phyloP scores from a whole-genome alignment of 1,140 invertebrate species.

The Zaprionus vittiger region DNA sequence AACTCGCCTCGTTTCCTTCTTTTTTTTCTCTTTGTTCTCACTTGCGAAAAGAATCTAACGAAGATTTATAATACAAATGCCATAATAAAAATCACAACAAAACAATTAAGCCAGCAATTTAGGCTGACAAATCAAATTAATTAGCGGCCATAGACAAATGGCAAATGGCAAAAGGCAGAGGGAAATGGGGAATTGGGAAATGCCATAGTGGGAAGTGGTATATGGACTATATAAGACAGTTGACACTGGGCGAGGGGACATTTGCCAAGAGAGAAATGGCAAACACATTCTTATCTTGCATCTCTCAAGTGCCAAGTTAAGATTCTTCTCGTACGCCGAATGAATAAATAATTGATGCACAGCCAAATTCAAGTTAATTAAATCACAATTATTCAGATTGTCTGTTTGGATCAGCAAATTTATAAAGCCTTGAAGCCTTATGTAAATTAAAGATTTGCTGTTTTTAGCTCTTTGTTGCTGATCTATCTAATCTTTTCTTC shows the following conservation, averaged over 20 bases:
- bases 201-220: not conserved
- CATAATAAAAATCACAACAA: constrained; percentile 38
- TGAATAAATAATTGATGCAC: constrained; percentile 1
- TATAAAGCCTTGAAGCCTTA: not conserved
- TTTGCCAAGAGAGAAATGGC: not conserved
- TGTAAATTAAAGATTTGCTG: not conserved
- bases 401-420: not conserved
- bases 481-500: too few species aligned
- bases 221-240: not conserved
- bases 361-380: not conserved
- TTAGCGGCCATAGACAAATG: constrained; percentile 43
- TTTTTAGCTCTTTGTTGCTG: not conserved
- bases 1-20: constrained; percentile 13
- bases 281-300: not conserved
- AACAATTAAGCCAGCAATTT: constrained; percentile 50
- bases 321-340: not conserved
- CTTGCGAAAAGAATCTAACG: constrained; percentile 32
- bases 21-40: not conserved
- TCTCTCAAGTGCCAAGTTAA: not conserved
- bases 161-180: constrained; percentile 17
- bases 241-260: not conserved
- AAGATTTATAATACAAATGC: constrained; percentile 44
- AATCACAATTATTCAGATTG: not conserved
- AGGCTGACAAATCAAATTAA: constrained; percentile 50
- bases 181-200: not conserved